Conservation (phyloP, 2,797 vertebrate genomes). For the Enteromius viviparus region DNA sequence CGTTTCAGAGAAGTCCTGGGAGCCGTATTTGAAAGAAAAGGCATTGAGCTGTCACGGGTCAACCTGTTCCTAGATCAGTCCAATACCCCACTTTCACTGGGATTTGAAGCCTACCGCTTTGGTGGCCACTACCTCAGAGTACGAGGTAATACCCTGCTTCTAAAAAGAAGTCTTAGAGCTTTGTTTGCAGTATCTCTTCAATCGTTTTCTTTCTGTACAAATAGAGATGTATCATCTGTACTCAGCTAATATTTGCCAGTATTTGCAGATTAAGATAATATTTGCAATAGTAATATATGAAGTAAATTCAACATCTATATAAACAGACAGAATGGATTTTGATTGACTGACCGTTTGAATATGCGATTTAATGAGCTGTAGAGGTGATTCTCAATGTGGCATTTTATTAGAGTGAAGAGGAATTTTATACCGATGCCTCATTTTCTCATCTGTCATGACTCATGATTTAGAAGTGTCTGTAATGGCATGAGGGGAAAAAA, state of each 20-base stretch:
- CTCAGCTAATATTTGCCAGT: neutral
- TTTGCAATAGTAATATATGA: neutral
- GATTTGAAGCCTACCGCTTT: slow-evolving; percentile 92
- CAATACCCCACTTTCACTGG: slow-evolving; percentile 90
- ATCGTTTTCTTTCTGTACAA: neutral
- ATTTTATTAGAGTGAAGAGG: neutral
- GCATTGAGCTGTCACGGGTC: slow-evolving; percentile 83
- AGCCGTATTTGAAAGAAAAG: slow-evolving; percentile 91
- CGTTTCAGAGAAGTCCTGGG: slow-evolving; percentile 75
- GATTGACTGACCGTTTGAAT: neutral
- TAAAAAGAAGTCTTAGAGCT: neutral
- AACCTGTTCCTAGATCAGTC: slow-evolving; percentile 95
- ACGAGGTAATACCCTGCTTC: slow-evolving; percentile 80
- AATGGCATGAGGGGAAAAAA: neutral
- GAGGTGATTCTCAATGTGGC: neutral
- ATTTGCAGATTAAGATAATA: neutral
- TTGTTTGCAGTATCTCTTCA: neutral
- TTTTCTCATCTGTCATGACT: neutral
- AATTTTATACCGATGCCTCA: neutral
- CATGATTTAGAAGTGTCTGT: neutral
- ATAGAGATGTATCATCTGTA: neutral
- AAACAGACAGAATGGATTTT: neutral
- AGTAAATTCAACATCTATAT: neutral
- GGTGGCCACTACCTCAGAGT: slow-evolving; percentile 94
- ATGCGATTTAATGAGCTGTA: neutral